phyloP scores from a whole-genome alignment of 2,888 invertebrate genomes.

The Tachina grossa region DNA sequence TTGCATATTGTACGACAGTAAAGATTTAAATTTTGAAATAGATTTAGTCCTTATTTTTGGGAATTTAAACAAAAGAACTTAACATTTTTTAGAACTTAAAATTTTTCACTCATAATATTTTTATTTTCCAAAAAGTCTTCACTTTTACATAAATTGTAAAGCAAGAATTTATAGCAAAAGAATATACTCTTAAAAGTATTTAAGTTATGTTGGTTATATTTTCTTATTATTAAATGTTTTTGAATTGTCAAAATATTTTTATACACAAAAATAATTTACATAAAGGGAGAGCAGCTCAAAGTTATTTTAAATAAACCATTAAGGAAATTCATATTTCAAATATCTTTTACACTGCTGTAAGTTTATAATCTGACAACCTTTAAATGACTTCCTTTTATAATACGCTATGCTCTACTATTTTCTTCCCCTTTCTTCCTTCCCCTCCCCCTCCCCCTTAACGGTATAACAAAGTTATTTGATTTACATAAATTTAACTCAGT shows the following conservation, averaged over 20 bases:
- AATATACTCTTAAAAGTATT: not conserved
- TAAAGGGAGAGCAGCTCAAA: not conserved
- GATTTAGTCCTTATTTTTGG: too few relatives aligned
- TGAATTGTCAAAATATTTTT: constrained; percentile 5
- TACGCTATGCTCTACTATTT: not conserved
- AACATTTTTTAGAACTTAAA: too few relatives aligned
- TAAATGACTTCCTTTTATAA: not conserved
- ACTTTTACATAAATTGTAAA: not conserved
- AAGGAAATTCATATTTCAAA: constrained; percentile 22
- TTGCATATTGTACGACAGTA: too few relatives aligned
- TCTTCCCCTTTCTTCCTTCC: not conserved
- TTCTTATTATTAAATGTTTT: not conserved
- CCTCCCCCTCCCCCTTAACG: too few relatives aligned
- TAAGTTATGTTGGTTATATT: not conserved
- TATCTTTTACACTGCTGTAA: constrained; percentile 2
- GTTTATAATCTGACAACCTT: constrained; percentile 31
- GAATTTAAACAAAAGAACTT: too few relatives aligned
- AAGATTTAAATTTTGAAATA: too few relatives aligned
- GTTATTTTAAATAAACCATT: constrained; percentile 22
- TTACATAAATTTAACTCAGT: constrained; percentile 41
- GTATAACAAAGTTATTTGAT: constrained; percentile 26
- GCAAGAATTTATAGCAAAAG: not conserved
- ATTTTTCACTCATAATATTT: too few relatives aligned
- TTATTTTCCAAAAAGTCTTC: not conserved
- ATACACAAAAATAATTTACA: not conserved